Evolutionary conservation across 1,140 invertebrate genomes (phyloP).

Genomic region (Lysiphlebus fabarum): DNA sequence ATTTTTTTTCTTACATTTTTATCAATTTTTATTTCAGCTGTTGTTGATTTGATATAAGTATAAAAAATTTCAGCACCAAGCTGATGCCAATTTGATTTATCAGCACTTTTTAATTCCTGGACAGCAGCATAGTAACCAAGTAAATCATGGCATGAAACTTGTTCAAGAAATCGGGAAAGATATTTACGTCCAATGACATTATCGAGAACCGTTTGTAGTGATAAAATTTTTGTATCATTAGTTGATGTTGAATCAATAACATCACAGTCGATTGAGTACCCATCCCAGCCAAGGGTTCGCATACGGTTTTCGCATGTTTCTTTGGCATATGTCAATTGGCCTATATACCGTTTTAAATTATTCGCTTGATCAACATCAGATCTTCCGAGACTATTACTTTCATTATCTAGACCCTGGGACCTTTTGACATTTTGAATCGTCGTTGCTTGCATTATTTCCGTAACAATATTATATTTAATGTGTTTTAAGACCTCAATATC

Average conservation of each 20-base stretch:
- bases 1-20: conserved; percentile 75
- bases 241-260: conserved; percentile 36
- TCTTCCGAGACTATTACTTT: conserved; percentile 61
- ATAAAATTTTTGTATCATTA: conserved; percentile 55
- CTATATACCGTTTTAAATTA: conserved; percentile 72
- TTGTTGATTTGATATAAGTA: conserved; percentile 76
- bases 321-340: conserved; percentile 82
- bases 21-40: conserved; percentile 75
- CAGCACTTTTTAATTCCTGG: conserved; percentile 74
- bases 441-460: conserved; percentile 90
- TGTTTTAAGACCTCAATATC: conserved; percentile 81
- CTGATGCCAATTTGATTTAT: conserved; percentile 75
- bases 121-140: conserved; percentile 85
- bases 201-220: conserved; percentile 65
- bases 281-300: conserved; percentile 72
- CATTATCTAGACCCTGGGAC: conserved; percentile 74
- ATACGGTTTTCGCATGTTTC: conserved; percentile 78
- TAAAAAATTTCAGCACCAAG: conserved; percentile 88
- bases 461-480: conserved; percentile 83
- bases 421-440: conserved; percentile 85
- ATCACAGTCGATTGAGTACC: conserved; percentile 60
- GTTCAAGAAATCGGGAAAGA: conserved; percentile 77
- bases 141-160: conserved; percentile 74
- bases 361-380: conserved; percentile 70
- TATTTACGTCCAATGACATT: conserved; percentile 70